Conservation (phyloP, 2,113 vertebrate genomes). For the Cheirogaleus medius region DNA sequence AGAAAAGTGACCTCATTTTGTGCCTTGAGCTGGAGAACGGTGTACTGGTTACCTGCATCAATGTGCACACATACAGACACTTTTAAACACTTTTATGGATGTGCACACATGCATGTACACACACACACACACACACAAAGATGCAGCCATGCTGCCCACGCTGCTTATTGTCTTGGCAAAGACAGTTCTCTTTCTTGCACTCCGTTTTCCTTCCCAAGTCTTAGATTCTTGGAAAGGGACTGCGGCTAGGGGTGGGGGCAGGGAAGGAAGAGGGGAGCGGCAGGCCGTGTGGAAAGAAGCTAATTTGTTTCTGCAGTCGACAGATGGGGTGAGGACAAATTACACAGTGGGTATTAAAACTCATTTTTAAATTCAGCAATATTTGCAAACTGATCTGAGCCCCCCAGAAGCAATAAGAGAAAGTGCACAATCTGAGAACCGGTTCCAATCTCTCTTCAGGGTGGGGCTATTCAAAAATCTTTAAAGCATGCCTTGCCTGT, state of each 20-base stretch:
- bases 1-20: neutral
- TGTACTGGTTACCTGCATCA: neutral
- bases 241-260: neutral
- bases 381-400: conserved; percentile 61
- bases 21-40: neutral
- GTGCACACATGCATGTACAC: too few species aligned
- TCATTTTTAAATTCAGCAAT: conserved; percentile 44
- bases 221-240: neutral
- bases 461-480: neutral
- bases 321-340: conserved; percentile 57
- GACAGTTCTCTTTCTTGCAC: neutral
- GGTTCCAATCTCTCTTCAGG: neutral
- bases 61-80: neutral
- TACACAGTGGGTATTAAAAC: conserved; percentile 49
- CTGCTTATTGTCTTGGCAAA: neutral
- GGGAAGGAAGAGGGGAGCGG: neutral
- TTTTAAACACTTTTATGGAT: neutral
- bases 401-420: conserved; percentile 45
- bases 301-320: conserved; percentile 54
- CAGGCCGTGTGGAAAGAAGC: conserved; percentile 25
- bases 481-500: neutral
- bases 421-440: neutral
- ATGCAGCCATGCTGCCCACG: accelerated
- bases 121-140: neutral
- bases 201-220: conserved; percentile 14